Percentiles rank a stretch among this genome's conserved stretches.
These are phyloP conservation scores for Branchipolynoe longqiensis DNA, from an alignment of 2,888 invertebrate species.

Conservation along the genomic window DNA sequence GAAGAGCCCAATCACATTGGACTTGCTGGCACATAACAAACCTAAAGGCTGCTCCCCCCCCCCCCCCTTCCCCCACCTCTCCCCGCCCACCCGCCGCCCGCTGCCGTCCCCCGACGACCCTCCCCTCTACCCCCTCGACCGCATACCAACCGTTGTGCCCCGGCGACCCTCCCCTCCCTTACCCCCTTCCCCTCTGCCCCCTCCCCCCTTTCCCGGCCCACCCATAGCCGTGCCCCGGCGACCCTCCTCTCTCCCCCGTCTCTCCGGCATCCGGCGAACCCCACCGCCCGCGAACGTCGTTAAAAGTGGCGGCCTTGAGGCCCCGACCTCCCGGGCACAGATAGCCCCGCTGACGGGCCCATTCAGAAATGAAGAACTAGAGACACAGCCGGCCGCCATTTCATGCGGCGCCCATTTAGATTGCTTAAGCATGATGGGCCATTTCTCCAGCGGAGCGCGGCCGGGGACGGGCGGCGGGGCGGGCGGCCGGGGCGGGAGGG, in stretches of 20 bases:
- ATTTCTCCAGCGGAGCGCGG: not conserved
- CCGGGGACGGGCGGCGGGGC: not conserved
- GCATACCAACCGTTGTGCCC: not conserved
- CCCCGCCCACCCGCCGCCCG: not conserved
- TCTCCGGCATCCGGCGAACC: too few relatives aligned
- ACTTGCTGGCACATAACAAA: slow-evolving; percentile 32
- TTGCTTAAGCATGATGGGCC: slow-evolving; percentile 27
- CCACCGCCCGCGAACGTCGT: too few relatives aligned
- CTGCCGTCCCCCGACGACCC: not conserved
- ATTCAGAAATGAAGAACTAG: slow-evolving; percentile 26
- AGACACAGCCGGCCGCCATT: slow-evolving; percentile 8
- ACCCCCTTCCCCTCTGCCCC: not conserved
- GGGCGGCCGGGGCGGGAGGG: not conserved
- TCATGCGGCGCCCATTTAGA: slow-evolving; percentile 21
- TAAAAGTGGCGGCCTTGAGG: too few relatives aligned
- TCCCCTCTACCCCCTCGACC: not conserved
- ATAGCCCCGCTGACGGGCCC: not conserved
- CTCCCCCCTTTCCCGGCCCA: not conserved
- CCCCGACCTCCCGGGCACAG: too few relatives aligned
- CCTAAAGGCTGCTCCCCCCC: not conserved
- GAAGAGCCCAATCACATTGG: too few relatives aligned
- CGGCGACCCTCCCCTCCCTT: not conserved
- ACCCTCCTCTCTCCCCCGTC: not conserved
- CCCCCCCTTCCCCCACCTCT: not conserved
- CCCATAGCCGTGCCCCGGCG: not conserved